Conservation (phyloP, 37 sponge, comb jelly and placozoan species). For the Halichondria panicea region DNA sequence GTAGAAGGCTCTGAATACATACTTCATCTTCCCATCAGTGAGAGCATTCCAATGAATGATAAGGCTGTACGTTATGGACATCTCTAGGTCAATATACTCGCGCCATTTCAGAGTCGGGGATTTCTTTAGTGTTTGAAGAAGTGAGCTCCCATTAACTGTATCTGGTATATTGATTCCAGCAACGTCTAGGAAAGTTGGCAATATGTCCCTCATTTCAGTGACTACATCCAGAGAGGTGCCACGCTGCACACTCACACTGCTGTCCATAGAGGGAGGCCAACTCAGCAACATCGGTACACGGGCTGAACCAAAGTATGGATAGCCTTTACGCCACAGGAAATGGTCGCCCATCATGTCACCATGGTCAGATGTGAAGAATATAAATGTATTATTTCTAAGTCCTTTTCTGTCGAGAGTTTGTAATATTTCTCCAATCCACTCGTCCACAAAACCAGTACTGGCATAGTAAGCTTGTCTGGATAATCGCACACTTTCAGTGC, state of each 20-base stretch:
- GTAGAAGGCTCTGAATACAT: conserved; percentile 59
- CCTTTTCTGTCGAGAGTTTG: conserved; percentile 17
- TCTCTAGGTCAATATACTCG: conserved; percentile 60
- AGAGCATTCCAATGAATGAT: conserved; percentile 76
- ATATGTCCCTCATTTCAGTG: conserved; percentile 64
- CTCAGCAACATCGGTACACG: conserved; percentile 55
- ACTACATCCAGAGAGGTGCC: conserved; percentile 33
- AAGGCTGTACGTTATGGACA: conserved; percentile 49
- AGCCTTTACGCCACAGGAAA: conserved; percentile 64
- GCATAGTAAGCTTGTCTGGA: conserved; percentile 71
- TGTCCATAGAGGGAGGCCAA: conserved; percentile 62
- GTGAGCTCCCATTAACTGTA: conserved; percentile 53
- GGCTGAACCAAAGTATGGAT: conserved; percentile 67
- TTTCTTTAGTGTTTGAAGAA: conserved; percentile 10
- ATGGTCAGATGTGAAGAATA: conserved; percentile 76
- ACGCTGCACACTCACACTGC: conserved; percentile 10
- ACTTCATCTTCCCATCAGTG: conserved; percentile 66
- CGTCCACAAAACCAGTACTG: conserved; percentile 72
- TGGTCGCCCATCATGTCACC: conserved; percentile 84
- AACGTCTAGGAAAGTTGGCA: conserved; percentile 67
- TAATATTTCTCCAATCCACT: conserved; percentile 70
- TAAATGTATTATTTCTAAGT: conserved; percentile 42
- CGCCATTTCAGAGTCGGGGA: conserved; percentile 19
- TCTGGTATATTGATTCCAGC: conserved; percentile 26
- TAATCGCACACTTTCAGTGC: conserved; percentile 4